phyloP scores from a whole-genome alignment of 2,888 invertebrate genomes.

The Drosophila rubida region DNA sequence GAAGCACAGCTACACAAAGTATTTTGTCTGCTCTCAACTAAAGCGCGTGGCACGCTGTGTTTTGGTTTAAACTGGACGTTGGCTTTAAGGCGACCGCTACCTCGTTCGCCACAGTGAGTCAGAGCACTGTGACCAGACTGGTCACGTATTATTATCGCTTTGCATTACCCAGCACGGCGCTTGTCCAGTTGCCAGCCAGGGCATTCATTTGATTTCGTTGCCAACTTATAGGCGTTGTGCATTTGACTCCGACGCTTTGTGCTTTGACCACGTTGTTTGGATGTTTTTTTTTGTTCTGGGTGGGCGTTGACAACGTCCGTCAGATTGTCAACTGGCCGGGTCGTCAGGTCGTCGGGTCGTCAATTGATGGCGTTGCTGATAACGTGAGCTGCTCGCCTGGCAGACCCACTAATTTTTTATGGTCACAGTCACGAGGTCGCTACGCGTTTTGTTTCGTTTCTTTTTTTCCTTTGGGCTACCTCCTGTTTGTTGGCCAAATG shows the following conservation, averaged over 20 bases:
- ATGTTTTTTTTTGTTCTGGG: conserved; percentile 27
- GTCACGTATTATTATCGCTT: conserved; percentile 78
- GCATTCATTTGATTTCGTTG: conserved; percentile 72
- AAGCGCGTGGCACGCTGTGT: conserved; percentile 13
- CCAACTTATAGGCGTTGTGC: conserved; percentile 69
- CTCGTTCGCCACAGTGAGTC: neutral
- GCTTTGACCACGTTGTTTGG: conserved; percentile 27
- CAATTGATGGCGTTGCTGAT: conserved; percentile 71
- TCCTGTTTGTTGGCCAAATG: conserved; percentile 71
- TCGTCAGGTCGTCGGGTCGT: conserved; percentile 38
- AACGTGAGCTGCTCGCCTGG: conserved; percentile 58
- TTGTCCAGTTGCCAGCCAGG: conserved; percentile 58
- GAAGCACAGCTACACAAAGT: conserved; percentile 24
- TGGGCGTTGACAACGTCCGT: conserved; percentile 70
- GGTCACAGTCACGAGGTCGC: conserved; percentile 56
- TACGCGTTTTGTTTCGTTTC: conserved; percentile 10
- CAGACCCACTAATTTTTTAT: conserved; percentile 79
- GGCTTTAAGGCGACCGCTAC: conserved; percentile 38
- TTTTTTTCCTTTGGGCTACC: conserved; percentile 11
- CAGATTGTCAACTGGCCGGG: conserved; percentile 52
- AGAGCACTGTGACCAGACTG: conserved; percentile 43
- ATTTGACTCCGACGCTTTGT: conserved; percentile 46
- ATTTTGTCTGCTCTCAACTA: conserved; percentile 34
- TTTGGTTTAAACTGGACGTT: conserved; percentile 28
- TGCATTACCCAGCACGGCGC: conserved; percentile 52